Evolutionary conservation across 2,113 vertebrate genomes (phyloP), one percentile per base, ranked within the genome.

Genomic region (Nesogale talazaci): DNA sequence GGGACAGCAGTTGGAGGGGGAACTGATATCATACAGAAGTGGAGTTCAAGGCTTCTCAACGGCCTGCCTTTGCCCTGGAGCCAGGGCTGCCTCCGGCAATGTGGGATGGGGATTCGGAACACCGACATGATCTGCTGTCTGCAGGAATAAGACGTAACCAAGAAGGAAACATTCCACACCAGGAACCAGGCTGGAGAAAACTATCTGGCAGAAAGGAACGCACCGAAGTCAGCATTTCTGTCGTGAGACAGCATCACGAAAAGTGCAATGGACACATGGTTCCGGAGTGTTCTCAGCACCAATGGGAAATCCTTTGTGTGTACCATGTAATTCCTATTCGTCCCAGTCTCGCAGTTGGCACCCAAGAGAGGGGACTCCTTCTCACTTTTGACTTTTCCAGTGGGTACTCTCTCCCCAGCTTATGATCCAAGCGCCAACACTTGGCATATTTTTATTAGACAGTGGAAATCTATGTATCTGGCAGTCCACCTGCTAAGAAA

Each of bases 131-230:
- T 88, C 78, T 56, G 34, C 23, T 65, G 59, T 27, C 52, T 72
- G 52, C 69, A 76, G 57, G 57, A 70, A 5, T 78, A 46, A 57
- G 38, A 76, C 25, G 70, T 67, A 70, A 40, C 75, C 88, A n/a
- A 77, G 52, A 91, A 40, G 38, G 56, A 72, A 82, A 87, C 70
- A 83, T 52, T 59, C 74, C 22, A 92, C 87, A 52, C 42, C 85
- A 92, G 57, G 8, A 85, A 65, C 25, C 75, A 70, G 46, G 38
- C 31, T 90, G 22, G 12, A 88, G 76, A 72, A 86, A 92, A 56
- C 63, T 65, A 79, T 19, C 40, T 75, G 70, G 82, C 29, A 77
- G 34, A 76, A 88, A 90, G 25, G 25, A 87, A 72, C 34, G 22
- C 6, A 82, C 29, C 20, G 40, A 91, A 90, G 36, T 1, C 40